Evolutionary conservation across 2,113 vertebrate species (phyloP), one percentile per base, ranked within the genome.

Genomic region (Tetrax tetrax): DNA sequence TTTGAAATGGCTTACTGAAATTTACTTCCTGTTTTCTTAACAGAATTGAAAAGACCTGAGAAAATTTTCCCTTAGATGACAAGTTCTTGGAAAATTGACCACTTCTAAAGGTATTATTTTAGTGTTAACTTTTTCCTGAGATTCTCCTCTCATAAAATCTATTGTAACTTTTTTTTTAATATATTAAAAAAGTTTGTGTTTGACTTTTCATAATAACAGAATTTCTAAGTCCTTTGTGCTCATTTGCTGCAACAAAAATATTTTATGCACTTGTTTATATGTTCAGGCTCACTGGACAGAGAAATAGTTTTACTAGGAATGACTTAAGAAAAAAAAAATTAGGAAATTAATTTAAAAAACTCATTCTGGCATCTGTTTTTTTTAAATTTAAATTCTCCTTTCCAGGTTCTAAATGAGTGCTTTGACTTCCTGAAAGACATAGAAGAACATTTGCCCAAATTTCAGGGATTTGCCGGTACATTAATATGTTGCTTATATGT

Each of bases 21-120:
- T 92, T 89, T 2, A 6, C 75, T 96, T 96, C 95, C 93, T 95
- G 85, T 95, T 96, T 95, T 88, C 63, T 72, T 84, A 87, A 83
- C 63, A 89, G 70, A 74, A 85, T 86, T 94, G 83, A 76, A 95
- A 89, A 66, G 82, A 94, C 61, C 77, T 56, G 84, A 96, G 84
- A 94, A 90, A 65, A 72, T 94, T 86, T 95, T 93, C 57, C 59
- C 69, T 75, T 90, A 54, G 66, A 47, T 94, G 84, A 90, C 65
- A 94, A 83, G 54, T 61, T 87, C 48, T 87, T 94, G 77, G 89
- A 79, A 94, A 48, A 71, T 43, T 87, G 43, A 45, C 38, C 29
- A 7, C 29, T 91, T 87, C 38, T 59, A 37, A 48, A 88, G 35
- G 51, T 59, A 65, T 51, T 76, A 24, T 78, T 10, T 31, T 45